A percentile compares a stretch with the other conserved stretches of the same genome.
Conservation (phyloP, 2,113 vertebrate species). For the human (Homo sapiens) region DNA sequence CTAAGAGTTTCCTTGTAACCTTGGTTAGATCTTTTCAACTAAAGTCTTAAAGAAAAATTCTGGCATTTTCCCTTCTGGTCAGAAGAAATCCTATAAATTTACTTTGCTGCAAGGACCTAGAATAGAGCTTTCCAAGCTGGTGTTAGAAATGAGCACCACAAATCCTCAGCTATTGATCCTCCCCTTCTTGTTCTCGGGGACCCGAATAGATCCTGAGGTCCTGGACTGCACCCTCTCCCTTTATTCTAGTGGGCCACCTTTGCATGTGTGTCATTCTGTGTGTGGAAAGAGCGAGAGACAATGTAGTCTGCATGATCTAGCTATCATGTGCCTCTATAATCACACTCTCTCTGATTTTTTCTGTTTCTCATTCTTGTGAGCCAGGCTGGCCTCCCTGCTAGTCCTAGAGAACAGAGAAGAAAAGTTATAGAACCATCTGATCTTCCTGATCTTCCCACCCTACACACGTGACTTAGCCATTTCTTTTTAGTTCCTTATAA, state of each 20-base stretch:
- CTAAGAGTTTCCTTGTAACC: too few relatives aligned
- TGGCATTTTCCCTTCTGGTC: too few relatives aligned
- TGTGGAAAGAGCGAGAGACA: background rate
- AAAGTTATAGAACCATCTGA: rapidly evolving
- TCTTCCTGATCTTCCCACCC: background rate
- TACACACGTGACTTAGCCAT: too few relatives aligned
- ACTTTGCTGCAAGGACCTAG: too few relatives aligned
- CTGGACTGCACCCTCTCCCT: background rate
- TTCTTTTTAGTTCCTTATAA: background rate
- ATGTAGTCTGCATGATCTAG: background rate
- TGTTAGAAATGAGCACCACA: background rate
- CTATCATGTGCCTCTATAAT: background rate
- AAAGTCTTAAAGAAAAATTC: too few relatives aligned
- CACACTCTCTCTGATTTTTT: background rate
- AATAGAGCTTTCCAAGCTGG: background rate
- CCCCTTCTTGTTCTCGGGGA: background rate
- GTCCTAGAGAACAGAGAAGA: background rate
- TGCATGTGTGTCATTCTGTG: background rate
- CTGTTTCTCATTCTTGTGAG: background rate
- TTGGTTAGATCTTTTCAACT: too few relatives aligned
- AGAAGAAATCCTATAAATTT: too few relatives aligned
- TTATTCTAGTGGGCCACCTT: too few relatives aligned
- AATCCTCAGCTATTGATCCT: background rate
- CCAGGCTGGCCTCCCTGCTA: too few relatives aligned
- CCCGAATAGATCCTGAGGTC: background rate